These are phyloP conservation scores for Dromius quadrimaculatus DNA, from an alignment of 2,888 invertebrate genomes.

Conservation along the genomic window DNA sequence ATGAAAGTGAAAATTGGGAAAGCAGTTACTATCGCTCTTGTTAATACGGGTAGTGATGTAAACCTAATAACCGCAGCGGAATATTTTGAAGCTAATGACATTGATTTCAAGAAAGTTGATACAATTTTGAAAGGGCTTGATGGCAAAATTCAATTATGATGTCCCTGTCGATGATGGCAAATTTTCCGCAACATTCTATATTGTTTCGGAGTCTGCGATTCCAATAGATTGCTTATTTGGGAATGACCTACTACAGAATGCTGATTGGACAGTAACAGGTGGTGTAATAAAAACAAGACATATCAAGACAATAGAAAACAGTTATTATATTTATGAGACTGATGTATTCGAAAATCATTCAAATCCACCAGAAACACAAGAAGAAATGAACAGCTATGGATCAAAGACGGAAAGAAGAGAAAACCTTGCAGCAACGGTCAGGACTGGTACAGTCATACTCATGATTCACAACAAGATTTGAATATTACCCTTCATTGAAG, in stretches of 20 bases:
- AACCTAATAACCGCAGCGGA: not conserved
- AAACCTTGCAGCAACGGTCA: too few relatives aligned
- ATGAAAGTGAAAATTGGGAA: constrained; percentile 1
- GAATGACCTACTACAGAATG: not conserved
- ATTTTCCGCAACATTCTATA: not conserved
- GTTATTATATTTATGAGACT: not conserved
- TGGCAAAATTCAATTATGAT: not conserved
- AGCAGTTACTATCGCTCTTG: not conserved
- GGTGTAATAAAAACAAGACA: not conserved
- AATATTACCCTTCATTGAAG: not conserved
- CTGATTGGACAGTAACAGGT: not conserved
- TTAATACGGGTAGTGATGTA: not conserved
- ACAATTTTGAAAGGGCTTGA: not conserved
- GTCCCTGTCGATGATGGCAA: not conserved
- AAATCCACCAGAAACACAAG: constrained; percentile 2
- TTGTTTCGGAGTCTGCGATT: not conserved
- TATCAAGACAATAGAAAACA: not conserved
- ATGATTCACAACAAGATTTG: not conserved
- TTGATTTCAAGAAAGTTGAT: not conserved
- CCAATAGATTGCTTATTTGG: not conserved
- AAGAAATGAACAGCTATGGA: not conserved
- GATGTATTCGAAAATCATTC: not conserved
- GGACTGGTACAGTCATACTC: not conserved
- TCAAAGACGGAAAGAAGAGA: not conserved
- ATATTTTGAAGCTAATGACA: not conserved